A percentile compares a stretch with the other conserved stretches of the same genome.
These are phyloP conservation scores for Agrotis segetum DNA, from an alignment of 2,888 invertebrate genomes.

Conservation along the genomic window DNA sequence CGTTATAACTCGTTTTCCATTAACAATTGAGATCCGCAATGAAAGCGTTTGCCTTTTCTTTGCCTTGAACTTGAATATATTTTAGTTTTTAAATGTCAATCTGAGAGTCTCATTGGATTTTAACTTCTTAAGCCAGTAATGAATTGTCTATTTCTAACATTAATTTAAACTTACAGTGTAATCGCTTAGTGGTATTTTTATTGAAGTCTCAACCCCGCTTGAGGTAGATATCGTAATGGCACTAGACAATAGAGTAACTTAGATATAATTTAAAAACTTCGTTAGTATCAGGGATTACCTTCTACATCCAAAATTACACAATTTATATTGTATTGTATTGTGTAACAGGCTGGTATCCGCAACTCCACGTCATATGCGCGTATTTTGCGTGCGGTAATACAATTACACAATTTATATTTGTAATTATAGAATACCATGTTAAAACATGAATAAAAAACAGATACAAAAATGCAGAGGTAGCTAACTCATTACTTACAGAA, in stretches of 20 bases:
- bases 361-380: too few species aligned
- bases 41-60: conserved; percentile 47
- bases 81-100: conserved; percentile 8
- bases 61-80: conserved; percentile 22
- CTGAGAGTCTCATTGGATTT: neutral
- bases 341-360: too few species aligned
- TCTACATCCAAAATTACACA: neutral
- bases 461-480: neutral
- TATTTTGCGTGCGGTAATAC: too few species aligned
- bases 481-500: neutral
- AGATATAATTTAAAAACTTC: neutral
- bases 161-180: neutral
- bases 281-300: neutral
- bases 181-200: neutral
- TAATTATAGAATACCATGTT: too few species aligned
- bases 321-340: too few species aligned
- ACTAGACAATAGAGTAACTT: neutral
- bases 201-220: neutral
- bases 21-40: conserved; percentile 46
- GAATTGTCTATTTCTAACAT: neutral
- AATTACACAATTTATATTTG: too few species aligned
- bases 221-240: neutral
- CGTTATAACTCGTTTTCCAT: conserved; percentile 45
- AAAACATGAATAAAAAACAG: neutral
- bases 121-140: neutral